Conservation (phyloP, 1,140 invertebrate genomes). For the Aphelinus atriplicis region DNA sequence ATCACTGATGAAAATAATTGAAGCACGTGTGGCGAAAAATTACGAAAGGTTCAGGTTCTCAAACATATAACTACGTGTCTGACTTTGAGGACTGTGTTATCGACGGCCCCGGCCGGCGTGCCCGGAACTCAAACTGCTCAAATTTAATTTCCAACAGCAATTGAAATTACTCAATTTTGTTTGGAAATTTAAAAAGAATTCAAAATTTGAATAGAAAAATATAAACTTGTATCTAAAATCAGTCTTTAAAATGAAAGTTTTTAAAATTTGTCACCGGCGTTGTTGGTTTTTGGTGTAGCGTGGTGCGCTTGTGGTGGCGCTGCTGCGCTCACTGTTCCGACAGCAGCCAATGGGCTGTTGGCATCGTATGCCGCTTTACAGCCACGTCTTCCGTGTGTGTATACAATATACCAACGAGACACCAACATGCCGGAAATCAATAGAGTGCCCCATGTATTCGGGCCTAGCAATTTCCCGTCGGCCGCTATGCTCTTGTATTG, state of each 20-base stretch:
- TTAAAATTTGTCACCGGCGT: no score
- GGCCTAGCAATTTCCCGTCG: not conserved
- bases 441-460: conserved; percentile 4
- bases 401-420: no score
- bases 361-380: not conserved
- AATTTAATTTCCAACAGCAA: not conserved
- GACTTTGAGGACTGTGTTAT: not conserved
- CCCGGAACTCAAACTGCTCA: conserved; percentile 7
- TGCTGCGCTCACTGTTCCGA: not conserved
- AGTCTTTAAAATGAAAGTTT: no score
- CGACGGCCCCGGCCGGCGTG: conserved; percentile 5
- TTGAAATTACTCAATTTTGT: not conserved
- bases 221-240: no score
- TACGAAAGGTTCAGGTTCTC: no score
- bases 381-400: not conserved
- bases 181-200: not conserved
- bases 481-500: no score
- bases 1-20: no score
- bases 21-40: no score
- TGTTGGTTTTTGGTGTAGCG: not conserved
- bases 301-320: conserved; percentile 7
- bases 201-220: not conserved
- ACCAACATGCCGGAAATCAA: conserved; percentile 29
- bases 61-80: not conserved
- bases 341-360: not conserved